These are phyloP conservation scores for Bubalus kerabau DNA, from an alignment of 2,113 vertebrate genomes.

Conservation along the genomic window DNA sequence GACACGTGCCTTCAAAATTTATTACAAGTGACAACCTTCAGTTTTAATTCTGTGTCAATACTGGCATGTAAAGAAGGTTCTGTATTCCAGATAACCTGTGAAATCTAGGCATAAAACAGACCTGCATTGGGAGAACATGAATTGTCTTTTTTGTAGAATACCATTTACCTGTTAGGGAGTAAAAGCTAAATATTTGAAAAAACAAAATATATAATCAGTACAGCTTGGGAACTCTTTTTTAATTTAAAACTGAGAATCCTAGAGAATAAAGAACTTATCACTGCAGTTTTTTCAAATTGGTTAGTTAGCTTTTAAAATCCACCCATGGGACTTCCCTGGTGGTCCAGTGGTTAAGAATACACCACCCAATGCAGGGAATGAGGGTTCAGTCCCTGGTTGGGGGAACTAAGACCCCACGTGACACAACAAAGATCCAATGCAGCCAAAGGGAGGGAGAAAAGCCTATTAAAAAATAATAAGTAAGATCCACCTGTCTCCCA, in stretches of 20 bases:
- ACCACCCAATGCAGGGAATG: neutral
- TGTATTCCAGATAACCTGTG: neutral
- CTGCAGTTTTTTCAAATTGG: neutral
- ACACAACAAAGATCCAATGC: neutral
- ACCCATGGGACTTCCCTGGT: neutral
- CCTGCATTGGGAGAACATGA: neutral
- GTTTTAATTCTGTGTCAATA: neutral
- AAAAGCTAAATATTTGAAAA: neutral
- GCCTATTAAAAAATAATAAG: neutral
- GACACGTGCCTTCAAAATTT: neutral
- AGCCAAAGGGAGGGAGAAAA: neutral
- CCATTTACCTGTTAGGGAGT: neutral
- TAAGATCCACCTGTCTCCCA: neutral
- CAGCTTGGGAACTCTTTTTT: neutral
- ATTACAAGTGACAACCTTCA: neutral
- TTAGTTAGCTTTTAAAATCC: constrained; percentile 24
- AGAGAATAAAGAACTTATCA: neutral
- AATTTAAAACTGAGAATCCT: neutral
- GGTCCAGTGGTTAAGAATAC: neutral
- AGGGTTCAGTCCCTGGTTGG: neutral
- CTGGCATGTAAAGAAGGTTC: neutral
- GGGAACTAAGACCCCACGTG: neutral
- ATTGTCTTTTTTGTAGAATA: neutral
- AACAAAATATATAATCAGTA: neutral
- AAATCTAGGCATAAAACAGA: constrained; percentile 23